Percentiles rank a stretch among this genome's conserved stretches.
phyloP scores from a whole-genome alignment of 2,113 vertebrate genomes.

The Rousettus leschenaultii region DNA sequence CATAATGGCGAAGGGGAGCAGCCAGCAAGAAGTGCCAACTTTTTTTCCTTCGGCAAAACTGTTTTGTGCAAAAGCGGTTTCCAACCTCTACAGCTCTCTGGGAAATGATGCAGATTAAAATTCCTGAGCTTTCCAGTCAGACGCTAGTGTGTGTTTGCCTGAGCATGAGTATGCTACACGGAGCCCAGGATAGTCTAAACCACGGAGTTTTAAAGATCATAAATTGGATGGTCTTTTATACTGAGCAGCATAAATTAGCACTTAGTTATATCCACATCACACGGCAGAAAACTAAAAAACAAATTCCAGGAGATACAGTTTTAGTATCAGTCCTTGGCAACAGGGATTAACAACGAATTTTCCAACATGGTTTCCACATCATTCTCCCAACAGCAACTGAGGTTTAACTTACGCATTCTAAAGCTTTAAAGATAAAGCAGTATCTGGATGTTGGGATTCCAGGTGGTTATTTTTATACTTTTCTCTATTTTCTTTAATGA shows the following conservation, averaged over 20 bases:
- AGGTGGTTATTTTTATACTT: not conserved
- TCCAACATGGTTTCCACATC: not conserved
- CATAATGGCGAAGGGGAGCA: not conserved
- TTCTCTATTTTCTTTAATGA: not conserved
- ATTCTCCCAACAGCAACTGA: not conserved
- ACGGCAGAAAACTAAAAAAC: not conserved
- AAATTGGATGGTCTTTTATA: not conserved
- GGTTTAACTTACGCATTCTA: not conserved
- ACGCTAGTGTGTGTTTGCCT: not conserved
- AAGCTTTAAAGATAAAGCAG: not conserved
- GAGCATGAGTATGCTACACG: not conserved
- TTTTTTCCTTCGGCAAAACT: not conserved
- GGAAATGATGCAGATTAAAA: not conserved
- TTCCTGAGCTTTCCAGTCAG: not conserved
- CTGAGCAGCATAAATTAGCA: not conserved
- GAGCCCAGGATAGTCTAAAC: not conserved
- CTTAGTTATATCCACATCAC: not conserved
- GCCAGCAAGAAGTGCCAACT: not conserved
- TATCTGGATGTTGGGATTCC: not conserved
- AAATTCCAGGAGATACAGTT: not conserved
- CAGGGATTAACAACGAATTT: not conserved
- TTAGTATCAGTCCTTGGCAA: not conserved
- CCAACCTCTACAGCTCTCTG: not conserved
- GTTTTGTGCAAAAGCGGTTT: conserved; percentile 12
- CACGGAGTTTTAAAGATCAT: not conserved